phyloP scores from a whole-genome alignment of 2,797 vertebrate species.

The Danio aesculapii region DNA sequence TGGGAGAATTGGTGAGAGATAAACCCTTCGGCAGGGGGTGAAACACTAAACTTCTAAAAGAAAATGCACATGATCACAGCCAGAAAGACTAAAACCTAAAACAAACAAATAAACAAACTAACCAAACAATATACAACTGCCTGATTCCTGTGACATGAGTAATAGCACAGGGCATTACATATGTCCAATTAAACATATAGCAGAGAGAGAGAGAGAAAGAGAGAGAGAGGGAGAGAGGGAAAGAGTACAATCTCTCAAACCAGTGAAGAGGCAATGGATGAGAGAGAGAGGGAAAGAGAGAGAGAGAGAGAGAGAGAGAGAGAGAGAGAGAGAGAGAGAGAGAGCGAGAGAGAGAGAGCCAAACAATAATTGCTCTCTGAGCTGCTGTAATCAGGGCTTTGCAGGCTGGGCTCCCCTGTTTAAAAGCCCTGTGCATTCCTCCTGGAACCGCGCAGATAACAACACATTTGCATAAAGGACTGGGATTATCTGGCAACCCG shows the following conservation, averaged over 20 bases:
- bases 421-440: conserved; percentile 73
- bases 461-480: conserved; percentile 72
- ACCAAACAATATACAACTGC: background rate
- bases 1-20: background rate
- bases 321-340: conserved; percentile 10
- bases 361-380: conserved; percentile 73
- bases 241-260: too few relatives aligned
- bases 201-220: conserved; percentile 9
- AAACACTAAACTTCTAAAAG: background rate
- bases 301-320: conserved; percentile 1
- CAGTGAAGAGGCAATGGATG: conserved; percentile 53
- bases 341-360: conserved; percentile 37
- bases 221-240: background rate
- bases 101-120: too few relatives aligned
- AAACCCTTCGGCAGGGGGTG: background rate
- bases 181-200: conserved; percentile 71
- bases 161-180: conserved; percentile 41
- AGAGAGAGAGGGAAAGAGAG: conserved; percentile 42
- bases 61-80: background rate
- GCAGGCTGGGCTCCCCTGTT: conserved; percentile 71
- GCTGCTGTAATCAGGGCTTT: conserved; percentile 74
- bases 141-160: conserved; percentile 27
- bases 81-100: background rate
- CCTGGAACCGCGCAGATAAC: conserved; percentile 68
- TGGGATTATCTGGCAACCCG: conserved; percentile 77